These are phyloP conservation scores for Balanococcus diminutus DNA, from an alignment of 2,888 invertebrate species.

Conservation along the genomic window DNA sequence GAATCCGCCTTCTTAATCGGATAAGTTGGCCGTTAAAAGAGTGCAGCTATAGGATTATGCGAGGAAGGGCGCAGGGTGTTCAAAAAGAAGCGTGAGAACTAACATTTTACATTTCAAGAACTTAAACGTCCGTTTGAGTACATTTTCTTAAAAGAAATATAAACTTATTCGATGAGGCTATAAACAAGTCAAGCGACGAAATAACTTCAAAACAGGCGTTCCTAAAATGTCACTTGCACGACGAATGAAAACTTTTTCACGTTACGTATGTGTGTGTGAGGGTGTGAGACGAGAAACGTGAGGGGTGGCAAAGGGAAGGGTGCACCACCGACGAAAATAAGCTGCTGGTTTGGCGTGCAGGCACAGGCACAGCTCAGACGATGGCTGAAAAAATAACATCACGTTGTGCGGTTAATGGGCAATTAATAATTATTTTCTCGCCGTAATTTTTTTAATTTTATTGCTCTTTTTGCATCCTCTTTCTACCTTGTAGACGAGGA, in stretches of 20 bases:
- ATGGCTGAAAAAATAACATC: too few species aligned
- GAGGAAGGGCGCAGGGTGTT: too few species aligned
- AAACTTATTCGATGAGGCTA: conserved; percentile 45
- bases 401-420: too few species aligned
- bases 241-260: conserved; percentile 11
- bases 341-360: not conserved
- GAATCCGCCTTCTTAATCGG: not conserved
- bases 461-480: too few species aligned
- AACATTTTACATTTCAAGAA: conserved; percentile 46
- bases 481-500: too few species aligned
- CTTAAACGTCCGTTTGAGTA: conserved; percentile 46
- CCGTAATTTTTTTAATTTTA: too few species aligned
- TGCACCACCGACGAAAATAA: not conserved
- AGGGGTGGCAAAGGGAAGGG: not conserved
- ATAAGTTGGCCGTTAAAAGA: conserved; percentile 34
- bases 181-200: conserved; percentile 36
- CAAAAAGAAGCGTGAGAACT: conserved; percentile 45
- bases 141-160: conserved; percentile 46
- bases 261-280: not conserved
- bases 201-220: conserved; percentile 31
- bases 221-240: conserved; percentile 34
- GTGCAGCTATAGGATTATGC: not conserved
- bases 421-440: too few species aligned
- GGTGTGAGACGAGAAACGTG: not conserved
- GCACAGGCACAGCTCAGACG: too few species aligned